Conservation (phyloP, 2,888 invertebrate species). For the Vannuccia rotundouncinata region DNA sequence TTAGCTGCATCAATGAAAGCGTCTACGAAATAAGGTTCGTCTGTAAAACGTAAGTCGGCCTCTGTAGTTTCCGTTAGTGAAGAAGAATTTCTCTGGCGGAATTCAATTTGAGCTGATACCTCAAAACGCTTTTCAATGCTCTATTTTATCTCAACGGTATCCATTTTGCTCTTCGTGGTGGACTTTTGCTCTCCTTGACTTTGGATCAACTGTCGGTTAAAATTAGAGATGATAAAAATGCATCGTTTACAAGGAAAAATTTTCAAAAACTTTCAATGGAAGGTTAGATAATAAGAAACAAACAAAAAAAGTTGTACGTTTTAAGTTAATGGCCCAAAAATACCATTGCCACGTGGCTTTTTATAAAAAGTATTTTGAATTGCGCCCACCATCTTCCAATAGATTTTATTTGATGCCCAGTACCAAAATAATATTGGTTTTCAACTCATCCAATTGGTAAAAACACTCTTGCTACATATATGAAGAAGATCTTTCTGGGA, state of each 20-base stretch:
- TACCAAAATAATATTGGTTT: slow-evolving; percentile 15
- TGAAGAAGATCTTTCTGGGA: slow-evolving; percentile 17
- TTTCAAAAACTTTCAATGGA: slow-evolving; percentile 12
- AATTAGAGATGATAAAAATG: not conserved
- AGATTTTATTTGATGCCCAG: slow-evolving; percentile 24
- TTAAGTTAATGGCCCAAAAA: slow-evolving; percentile 4
- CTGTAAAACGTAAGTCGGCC: not conserved
- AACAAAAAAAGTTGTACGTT: slow-evolving; percentile 8
- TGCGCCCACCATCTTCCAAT: slow-evolving; percentile 16
- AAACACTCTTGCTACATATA: slow-evolving; percentile 21
- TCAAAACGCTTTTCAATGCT: slow-evolving; percentile 24
- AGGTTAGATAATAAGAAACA: not conserved
- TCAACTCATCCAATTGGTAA: slow-evolving; percentile 13
- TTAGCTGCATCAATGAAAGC: slow-evolving; percentile 12
- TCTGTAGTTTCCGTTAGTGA: slow-evolving; percentile 4
- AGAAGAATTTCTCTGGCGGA: slow-evolving; percentile 1
- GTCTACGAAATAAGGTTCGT: slow-evolving; percentile 5
- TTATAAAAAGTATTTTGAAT: not conserved
- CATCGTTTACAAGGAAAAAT: slow-evolving; percentile 8
- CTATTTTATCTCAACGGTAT: slow-evolving; percentile 7
- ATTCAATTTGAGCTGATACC: not conserved
- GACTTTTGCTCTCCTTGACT: not conserved
- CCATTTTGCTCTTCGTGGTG: slow-evolving; percentile 24
- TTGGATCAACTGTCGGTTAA: slow-evolving; percentile 5
- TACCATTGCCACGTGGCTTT: not conserved